Evolutionary conservation across 2,888 invertebrate species (phyloP).

Genomic region (Ecliptopera silaceata): DNA sequence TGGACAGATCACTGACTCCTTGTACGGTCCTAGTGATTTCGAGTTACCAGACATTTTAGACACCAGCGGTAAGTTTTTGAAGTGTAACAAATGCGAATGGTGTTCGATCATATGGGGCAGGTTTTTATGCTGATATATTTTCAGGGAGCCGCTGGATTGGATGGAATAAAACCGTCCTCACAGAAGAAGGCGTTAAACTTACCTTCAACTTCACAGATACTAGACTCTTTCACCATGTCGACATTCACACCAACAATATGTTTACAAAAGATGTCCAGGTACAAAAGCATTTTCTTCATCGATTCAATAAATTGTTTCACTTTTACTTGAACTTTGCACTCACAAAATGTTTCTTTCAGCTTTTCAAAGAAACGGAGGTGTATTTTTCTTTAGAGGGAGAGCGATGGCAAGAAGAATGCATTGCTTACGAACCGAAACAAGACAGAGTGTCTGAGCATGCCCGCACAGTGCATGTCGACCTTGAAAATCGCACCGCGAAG

Average conservation of each 20-base stretch:
- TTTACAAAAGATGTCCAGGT: constrained; percentile 91
- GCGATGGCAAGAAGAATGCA: constrained; percentile 86
- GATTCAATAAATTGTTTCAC: neutral
- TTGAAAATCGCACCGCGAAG: constrained; percentile 89
- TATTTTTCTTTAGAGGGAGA: constrained; percentile 92
- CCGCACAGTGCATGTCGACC: constrained; percentile 87
- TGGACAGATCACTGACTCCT: constrained; percentile 92
- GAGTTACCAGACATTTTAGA: constrained; percentile 83
- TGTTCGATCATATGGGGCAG: neutral
- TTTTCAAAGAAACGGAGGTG: constrained; percentile 89
- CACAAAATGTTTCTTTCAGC: constrained; percentile 66
- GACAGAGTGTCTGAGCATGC: constrained; percentile 82
- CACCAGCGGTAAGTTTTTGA: constrained; percentile 74
- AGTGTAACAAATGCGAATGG: neutral
- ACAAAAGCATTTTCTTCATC: constrained; percentile 21
- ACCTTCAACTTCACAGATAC: constrained; percentile 91
- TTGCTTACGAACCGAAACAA: constrained; percentile 84
- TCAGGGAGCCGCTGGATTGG: constrained; percentile 91
- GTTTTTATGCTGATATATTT: constrained; percentile 28
- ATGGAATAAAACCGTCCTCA: constrained; percentile 88
- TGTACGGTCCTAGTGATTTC: constrained; percentile 86
- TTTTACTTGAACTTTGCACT: neutral
- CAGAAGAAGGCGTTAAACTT: constrained; percentile 86
- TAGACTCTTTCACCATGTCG: constrained; percentile 88
- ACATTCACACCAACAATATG: constrained; percentile 91